Base-by-base conservation (phyloP, 2,797 vertebrate species). In the Xiphorhynchus erythropygius region DNA sequence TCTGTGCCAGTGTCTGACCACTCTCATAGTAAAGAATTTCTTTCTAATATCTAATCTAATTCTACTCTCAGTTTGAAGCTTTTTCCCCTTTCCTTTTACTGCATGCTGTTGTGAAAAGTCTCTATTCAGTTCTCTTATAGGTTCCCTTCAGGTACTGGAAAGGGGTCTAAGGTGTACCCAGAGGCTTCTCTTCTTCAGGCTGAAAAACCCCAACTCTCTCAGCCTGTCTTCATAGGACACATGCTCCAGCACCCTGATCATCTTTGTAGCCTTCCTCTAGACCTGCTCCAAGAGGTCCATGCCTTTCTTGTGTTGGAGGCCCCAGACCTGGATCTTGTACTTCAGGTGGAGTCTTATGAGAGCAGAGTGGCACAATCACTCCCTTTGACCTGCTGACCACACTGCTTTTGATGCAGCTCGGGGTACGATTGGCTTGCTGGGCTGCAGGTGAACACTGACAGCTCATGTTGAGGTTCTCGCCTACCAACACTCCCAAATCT, bases 331-430 rank as follows among this genome's bases (percentile, higher is more conserved):
- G 42, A 37, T 35, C 30, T 18, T 13, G 12, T 55, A 17, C 23
- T 63, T 37, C 19, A 14, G 13, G 9, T 24, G 8, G 5, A 13
- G 8, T 44, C 24, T 39, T 1, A 0, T 22, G 18, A 69, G 23
- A 63, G 42, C 13, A 42, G 46, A 56, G n/a, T 50, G 23, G 5
- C 10, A 63, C 13, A 50, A 56, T 37, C 13, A 17, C 23, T 3
- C 56, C 49, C 23, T 28, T 56, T 9, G 3, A 24, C 9, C 32
- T 75, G 16, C 50, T 25, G 9, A 18, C 8, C 21, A n/a, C 5
- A 6, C 28, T 39, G 30, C 57, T 89, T 64, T 71, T 52, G 57
- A 19, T 32, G 21, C 44, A 46, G n/a, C 11, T 18, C 37, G 33
- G 64, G 37, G 9, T 17, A 13, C 3, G 1, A 8, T 22, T 46